Evolutionary conservation across 2,888 invertebrate species (phyloP).

Genomic region (Erebia epiphron): DNA sequence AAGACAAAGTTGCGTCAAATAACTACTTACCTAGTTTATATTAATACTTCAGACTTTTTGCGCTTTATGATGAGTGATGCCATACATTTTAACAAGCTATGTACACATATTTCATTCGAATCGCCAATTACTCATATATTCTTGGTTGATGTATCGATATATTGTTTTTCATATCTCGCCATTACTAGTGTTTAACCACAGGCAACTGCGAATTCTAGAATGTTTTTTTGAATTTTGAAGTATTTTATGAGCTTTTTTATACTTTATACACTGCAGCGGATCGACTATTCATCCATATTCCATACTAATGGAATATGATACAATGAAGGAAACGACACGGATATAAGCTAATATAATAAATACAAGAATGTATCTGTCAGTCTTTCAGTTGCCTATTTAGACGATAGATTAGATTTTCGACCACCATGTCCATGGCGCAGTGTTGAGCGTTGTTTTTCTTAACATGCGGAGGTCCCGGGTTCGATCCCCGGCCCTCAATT

Average conservation of each 20-base stretch:
- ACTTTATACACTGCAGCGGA: background rate
- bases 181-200: background rate
- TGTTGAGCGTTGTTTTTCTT: too few species aligned
- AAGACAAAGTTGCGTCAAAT: background rate
- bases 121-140: background rate
- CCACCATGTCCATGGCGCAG: too few species aligned
- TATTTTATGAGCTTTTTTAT: background rate
- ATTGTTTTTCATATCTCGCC: background rate
- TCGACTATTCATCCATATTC: too few species aligned
- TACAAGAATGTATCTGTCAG: too few species aligned
- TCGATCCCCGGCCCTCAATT: too few species aligned
- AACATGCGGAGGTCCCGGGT: too few species aligned
- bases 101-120: conserved; percentile 17
- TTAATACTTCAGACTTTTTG: conserved; percentile 19
- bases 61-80: conserved; percentile 20
- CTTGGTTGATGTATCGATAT: too few species aligned
- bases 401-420: too few species aligned
- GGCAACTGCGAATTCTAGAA: background rate
- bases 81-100: conserved; percentile 15
- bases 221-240: background rate
- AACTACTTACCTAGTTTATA: conserved; percentile 12
- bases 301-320: too few species aligned
- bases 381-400: too few species aligned
- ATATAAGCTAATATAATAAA: too few species aligned
- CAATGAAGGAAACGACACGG: too few species aligned